Evolutionary conservation across 1,140 invertebrate genomes (phyloP), one percentile per base, ranked within the genome.

Genomic region (Prorops nasuta): DNA sequence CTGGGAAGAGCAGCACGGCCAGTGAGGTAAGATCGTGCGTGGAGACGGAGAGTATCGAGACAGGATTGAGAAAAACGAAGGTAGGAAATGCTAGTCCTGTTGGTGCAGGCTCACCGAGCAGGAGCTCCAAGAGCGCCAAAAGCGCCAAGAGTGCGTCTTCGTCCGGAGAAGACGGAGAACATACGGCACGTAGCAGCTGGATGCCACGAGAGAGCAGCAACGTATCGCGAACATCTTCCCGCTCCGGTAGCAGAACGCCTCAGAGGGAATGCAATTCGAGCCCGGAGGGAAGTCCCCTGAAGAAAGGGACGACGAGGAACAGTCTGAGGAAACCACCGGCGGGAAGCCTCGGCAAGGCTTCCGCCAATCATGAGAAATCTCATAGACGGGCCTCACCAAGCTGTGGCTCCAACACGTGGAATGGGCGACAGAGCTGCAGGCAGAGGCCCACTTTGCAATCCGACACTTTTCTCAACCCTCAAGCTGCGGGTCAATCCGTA

Each of bases 391-490:
- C 39, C 16, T 44, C 46, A 31, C 20, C 64, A 4, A 66, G 49
- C 51, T 74, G 58, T 19, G 74, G 78, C n/a, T 83, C 81, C 34
- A 87, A 86, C 50, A 88, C 87, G 0, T 89, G 87, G 87, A 85
- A 83, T 54, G 86, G 86, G 2, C 77, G 86, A 6, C 76, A 76
- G 36, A 78, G 71, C 0, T n/a, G n/a, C n/a, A 74, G 77, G 18
- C 74, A 84, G 12, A 78, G 87, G 22, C 81, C 86, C 0, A 78
- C 79, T 1, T 71, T 89, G n/a, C 81, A 78, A 28, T 67, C 80
- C 2, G 87, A 90, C 14, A 89, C 86, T 0, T 90, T 88, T 60
- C 21, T 58, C 4, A 80, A 77, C 8, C 81, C 83, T 8, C 66
- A 69, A 28, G 48, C 39, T 1, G 52, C 70, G 0, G 22, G 66